Percentiles rank a stretch among this genome's conserved stretches.
Conservation (phyloP, 2,113 vertebrate species). For the Tyto alba region DNA sequence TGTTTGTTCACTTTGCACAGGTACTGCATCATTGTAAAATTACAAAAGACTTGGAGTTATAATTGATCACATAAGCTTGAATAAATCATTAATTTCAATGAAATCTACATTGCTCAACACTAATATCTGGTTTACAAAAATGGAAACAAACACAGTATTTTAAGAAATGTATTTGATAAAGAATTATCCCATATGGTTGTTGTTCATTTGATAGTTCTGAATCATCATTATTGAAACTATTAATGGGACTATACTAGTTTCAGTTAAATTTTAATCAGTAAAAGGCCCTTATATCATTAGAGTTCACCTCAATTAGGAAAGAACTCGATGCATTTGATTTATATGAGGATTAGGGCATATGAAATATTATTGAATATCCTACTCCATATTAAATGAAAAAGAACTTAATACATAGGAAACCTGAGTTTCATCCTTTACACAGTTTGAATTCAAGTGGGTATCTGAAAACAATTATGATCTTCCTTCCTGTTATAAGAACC, state of each 20-base stretch:
- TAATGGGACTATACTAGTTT: not conserved
- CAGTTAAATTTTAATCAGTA: not conserved
- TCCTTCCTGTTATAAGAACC: not conserved
- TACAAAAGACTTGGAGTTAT: not conserved
- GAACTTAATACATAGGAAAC: not conserved
- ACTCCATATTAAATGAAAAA: not conserved
- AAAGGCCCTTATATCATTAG: not conserved
- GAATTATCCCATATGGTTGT: not conserved
- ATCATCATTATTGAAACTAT: not conserved
- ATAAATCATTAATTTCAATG: not conserved
- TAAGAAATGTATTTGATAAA: not conserved
- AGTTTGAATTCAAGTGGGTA: not conserved
- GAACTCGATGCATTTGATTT: not conserved
- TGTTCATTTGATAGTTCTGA: not conserved
- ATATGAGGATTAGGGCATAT: accelerated
- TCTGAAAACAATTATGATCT: not conserved
- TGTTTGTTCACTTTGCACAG: not conserved
- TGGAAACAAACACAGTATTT: not conserved
- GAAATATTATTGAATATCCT: not conserved
- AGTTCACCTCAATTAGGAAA: not conserved
- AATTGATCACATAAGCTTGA: not conserved
- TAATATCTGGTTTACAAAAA: not conserved
- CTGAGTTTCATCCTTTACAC: not conserved
- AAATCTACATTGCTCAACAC: not conserved
- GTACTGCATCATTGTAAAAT: not conserved